Conservation (phyloP, 1,140 invertebrate genomes). For the Tetramorium simillimum region DNA sequence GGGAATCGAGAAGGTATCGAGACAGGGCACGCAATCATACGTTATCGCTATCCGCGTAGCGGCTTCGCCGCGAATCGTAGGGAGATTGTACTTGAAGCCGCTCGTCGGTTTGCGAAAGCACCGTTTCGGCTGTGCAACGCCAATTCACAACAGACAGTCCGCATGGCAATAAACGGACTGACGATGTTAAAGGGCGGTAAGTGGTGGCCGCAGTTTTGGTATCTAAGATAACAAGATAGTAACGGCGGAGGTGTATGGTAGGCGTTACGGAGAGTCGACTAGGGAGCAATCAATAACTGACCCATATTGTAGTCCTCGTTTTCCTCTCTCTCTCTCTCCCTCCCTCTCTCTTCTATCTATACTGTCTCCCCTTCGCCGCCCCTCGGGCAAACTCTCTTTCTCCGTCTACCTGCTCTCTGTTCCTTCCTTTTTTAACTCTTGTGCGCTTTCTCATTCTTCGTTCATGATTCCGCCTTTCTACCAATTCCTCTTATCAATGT, state of each 20-base stretch:
- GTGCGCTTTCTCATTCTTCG: constrained; percentile 6
- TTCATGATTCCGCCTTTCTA: constrained; percentile 13
- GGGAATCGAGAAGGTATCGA: constrained; percentile 18
- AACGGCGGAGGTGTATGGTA: constrained; percentile 71
- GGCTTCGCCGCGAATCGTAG: constrained; percentile 41
- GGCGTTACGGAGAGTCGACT: constrained; percentile 80
- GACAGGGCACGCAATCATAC: constrained; percentile 42
- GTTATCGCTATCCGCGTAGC: constrained; percentile 16
- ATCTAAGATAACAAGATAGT: constrained; percentile 79
- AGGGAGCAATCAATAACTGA: constrained; percentile 85
- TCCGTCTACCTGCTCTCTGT: constrained; percentile 14
- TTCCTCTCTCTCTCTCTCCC: constrained; percentile 72
- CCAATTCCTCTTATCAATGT: constrained; percentile 31
- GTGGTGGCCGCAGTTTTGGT: constrained; percentile 69
- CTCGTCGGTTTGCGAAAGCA: constrained; percentile 25
- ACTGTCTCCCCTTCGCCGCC: constrained; percentile 41
- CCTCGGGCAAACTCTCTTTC: constrained; percentile 45
- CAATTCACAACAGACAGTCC: constrained; percentile 43
- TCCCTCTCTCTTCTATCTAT: constrained; percentile 68
- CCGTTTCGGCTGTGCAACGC: neutral
- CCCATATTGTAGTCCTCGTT: constrained; percentile 84
- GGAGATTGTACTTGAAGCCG: neutral
- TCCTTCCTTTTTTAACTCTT: constrained; percentile 8
- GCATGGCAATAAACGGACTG: constrained; percentile 51
- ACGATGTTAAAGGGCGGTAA: constrained; percentile 60